Conservation (phyloP, 2,113 vertebrate species). For the Pelobates fuscus region DNA sequence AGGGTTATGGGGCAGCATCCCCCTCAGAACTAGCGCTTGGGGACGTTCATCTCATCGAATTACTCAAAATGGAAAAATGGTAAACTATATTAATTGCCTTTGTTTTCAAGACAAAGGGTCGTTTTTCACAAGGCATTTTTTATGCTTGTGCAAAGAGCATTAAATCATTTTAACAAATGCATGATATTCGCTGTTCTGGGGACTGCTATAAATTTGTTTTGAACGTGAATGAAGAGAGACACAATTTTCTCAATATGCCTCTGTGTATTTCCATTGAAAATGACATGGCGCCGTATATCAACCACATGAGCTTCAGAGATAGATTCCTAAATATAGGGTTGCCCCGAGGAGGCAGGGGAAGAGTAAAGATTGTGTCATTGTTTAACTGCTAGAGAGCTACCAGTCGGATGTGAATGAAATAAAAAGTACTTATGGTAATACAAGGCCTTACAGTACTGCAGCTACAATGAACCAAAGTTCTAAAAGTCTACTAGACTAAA, state of each 20-base stretch:
- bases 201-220: conserved; percentile 76
- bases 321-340: conserved; percentile 66
- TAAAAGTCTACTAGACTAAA: too few relatives aligned
- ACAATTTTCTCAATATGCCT: conserved; percentile 74
- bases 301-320: conserved; percentile 61
- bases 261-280: conserved; percentile 77
- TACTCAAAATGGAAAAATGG: conserved; percentile 68
- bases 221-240: conserved; percentile 78
- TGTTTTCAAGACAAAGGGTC: conserved; percentile 72
- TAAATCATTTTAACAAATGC: conserved; percentile 83
- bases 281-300: conserved; percentile 73
- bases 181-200: conserved; percentile 73
- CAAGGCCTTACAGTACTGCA: too few relatives aligned
- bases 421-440: too few relatives aligned
- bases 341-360: conserved; percentile 46
- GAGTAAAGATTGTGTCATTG: not conserved
- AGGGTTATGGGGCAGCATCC: conserved; percentile 5
- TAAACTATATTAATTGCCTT: conserved; percentile 78
- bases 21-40: conserved; percentile 28
- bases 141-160: conserved; percentile 70
- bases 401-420: too few relatives aligned
- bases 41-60: conserved; percentile 71
- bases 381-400: not conserved
- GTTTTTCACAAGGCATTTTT: conserved; percentile 79
- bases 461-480: too few relatives aligned